Conservation (phyloP, 2,113 vertebrate species). For the Bagarius yarrelli region DNA sequence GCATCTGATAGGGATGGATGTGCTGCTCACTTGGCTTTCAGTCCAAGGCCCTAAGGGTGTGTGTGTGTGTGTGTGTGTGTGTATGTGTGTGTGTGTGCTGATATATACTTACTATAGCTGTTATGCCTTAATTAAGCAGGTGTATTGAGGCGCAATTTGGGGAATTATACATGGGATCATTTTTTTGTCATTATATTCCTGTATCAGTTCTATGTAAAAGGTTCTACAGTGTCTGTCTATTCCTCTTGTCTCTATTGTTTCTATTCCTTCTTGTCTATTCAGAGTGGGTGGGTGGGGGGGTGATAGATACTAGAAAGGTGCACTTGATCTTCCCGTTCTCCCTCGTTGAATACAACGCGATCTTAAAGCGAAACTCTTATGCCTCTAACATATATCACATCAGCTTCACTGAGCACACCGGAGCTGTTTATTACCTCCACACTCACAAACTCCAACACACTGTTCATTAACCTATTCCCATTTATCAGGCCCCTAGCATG, state of each 20-base stretch:
- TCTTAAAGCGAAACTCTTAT: background rate
- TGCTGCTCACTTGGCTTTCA: constrained; percentile 56
- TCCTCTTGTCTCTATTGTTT: constrained; percentile 12
- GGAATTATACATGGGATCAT: background rate
- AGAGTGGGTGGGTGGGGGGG: constrained; percentile 7
- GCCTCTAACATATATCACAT: constrained; percentile 1
- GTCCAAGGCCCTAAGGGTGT: constrained; percentile 44
- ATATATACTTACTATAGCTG: background rate
- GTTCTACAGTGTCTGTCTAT: background rate
- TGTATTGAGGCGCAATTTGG: background rate
- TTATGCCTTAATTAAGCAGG: background rate
- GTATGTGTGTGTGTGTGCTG: background rate
- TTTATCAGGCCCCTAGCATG: constrained; percentile 21
- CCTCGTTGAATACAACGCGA: background rate
- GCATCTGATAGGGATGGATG: constrained; percentile 66
- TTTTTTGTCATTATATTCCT: background rate
- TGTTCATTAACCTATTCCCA: constrained; percentile 30
- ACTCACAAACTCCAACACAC: constrained; percentile 21
- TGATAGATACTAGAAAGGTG: constrained; percentile 68
- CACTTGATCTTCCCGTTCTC: constrained; percentile 56
- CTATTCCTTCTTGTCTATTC: background rate
- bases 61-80: constrained; percentile 44
- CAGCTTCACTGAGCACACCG: background rate
- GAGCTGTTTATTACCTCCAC: constrained; percentile 12
- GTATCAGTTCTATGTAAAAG: background rate